These are phyloP conservation scores for Himalopsyche japonica DNA, from an alignment of 2,888 invertebrate genomes.

Conservation along the genomic window DNA sequence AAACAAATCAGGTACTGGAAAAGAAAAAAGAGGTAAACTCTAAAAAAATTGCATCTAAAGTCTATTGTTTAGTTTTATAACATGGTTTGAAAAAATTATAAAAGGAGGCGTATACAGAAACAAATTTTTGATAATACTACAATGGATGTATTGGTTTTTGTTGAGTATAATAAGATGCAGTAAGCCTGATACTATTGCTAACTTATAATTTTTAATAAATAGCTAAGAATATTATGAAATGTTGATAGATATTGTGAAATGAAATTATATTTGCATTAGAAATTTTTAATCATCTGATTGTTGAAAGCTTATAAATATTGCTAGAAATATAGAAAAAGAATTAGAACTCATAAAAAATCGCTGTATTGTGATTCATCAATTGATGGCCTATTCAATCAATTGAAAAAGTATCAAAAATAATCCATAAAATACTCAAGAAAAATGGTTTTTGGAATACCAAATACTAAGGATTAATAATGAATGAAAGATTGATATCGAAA, in stretches of 20 bases:
- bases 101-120: too few species aligned
- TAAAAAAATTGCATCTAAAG: too few species aligned
- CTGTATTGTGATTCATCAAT: background rate
- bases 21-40: too few species aligned
- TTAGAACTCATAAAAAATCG: background rate
- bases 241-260: background rate
- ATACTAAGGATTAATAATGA: background rate
- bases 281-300: background rate
- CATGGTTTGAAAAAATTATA: too few species aligned
- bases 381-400: too few species aligned
- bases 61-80: too few species aligned
- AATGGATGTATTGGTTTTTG: too few species aligned
- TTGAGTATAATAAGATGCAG: background rate
- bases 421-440: too few species aligned
- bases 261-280: background rate
- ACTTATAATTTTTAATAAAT: background rate
- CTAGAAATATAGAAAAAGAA: background rate
- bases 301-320: background rate
- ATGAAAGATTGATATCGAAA: background rate
- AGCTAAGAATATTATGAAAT: background rate
- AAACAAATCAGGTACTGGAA: too few species aligned
- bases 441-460: background rate
- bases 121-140: too few species aligned
- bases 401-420: too few species aligned
- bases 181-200: background rate